Base-by-base conservation (phyloP, 2,113 vertebrate genomes). In the Anas platyrhynchos region DNA sequence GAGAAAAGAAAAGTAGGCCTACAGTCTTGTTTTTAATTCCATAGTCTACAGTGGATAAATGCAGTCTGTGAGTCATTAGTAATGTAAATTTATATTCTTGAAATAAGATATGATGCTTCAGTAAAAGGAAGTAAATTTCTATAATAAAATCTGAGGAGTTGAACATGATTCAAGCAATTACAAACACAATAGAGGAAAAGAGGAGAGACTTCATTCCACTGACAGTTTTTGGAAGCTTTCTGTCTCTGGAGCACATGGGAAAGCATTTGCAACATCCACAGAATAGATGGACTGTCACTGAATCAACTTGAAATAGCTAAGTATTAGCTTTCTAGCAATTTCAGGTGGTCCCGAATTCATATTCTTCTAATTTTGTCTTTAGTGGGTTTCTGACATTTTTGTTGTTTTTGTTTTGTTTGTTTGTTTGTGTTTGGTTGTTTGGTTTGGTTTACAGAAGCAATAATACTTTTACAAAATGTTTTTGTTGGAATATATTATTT, bases 171-270 rank as follows among this genome's bases (percentile, higher is more conserved):
- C 81, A 93, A 86, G n/a, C 10, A 61, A 75, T 86, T 6, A 8
- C 43, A 92, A 32, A 11, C 44, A 79, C 32, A 80, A 50, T 22
- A 76, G 71, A 87, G 48, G 18, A 59, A 79, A 95, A 31, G 22
- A 84, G 56, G 34, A 69, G 7, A 79, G 3, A 43, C 16, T 94
- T 87, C 7, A 29, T 76, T 83, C 48, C 44, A 32, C 41, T 89
- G 54, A 73, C 50, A 89, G 50, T 8, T 94, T 88, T 91, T 91
- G 93, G 89, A 91, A 94, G 58, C 41, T 72, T 87, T 92, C 62
- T 87, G 2, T 66, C 69, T 87, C 55, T 58, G 41, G 41, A 93
- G 71, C 67, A 62, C 74, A n/a, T 82, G 43, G 52, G 38, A 92
- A 92, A 48, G 44, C 20, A 44, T 88, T 85, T 66, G 8, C 36